phyloP scores from a whole-genome alignment of 92 coral and sea anemone species.

The Porites divaricata region DNA sequence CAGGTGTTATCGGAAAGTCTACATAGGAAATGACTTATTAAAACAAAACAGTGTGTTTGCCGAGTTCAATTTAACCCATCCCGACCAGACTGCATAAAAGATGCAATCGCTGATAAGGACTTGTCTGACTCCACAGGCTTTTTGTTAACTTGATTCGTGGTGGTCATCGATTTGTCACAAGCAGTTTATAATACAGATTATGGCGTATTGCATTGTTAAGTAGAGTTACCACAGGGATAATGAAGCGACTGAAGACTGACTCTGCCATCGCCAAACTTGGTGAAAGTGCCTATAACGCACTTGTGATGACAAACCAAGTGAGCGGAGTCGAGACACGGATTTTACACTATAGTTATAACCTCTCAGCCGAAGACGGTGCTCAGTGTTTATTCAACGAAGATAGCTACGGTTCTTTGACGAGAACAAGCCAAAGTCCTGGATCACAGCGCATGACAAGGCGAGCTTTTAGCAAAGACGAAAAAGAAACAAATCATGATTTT shows the following conservation, averaged over 20 bases:
- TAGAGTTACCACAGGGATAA: background rate
- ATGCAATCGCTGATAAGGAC: background rate
- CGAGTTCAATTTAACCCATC: background rate
- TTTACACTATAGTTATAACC: conserved; percentile 78
- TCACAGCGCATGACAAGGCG: conserved; percentile 17
- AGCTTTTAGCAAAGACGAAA: conserved; percentile 32
- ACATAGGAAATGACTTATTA: background rate
- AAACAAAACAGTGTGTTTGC: background rate
- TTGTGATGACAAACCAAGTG: conserved; percentile 16
- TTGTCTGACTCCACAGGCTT: too few relatives aligned
- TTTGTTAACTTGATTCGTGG: too few relatives aligned
- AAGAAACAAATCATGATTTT: background rate
- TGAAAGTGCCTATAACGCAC: conserved; percentile 19
- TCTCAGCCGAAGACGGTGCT: conserved; percentile 2
- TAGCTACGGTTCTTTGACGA: background rate
- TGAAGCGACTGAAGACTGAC: conserved; percentile 8
- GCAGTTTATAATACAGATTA: too few relatives aligned
- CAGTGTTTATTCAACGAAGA: background rate
- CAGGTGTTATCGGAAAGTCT: conserved; percentile 14
- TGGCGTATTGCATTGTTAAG: background rate
- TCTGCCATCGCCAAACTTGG: conserved; percentile 25
- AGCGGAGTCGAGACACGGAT: conserved; percentile 50
- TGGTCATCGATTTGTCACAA: background rate
- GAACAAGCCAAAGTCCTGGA: background rate
- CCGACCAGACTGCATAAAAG: background rate